These are phyloP conservation scores for Corythoichthys intestinalis DNA, from an alignment of 2,113 vertebrate species.

Conservation along the genomic window DNA sequence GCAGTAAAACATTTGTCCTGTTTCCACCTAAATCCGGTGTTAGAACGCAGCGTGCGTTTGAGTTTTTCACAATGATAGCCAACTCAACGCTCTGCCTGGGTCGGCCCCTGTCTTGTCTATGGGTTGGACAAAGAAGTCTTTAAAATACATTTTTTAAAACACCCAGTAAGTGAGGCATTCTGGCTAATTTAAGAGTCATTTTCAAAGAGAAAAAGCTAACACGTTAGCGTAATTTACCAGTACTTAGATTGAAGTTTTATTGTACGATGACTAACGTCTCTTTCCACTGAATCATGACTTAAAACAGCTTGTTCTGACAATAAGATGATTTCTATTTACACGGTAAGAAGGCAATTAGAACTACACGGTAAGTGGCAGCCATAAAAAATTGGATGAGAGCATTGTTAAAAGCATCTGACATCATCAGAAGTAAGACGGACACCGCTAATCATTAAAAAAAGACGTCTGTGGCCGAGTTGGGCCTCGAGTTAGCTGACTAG, in stretches of 20 bases:
- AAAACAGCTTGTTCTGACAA: not conserved
- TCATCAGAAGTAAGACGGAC: not conserved
- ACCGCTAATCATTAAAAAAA: not conserved
- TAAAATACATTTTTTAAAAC: too few species aligned
- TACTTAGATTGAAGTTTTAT: not conserved
- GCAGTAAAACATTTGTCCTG: too few species aligned
- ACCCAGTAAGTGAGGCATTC: not conserved
- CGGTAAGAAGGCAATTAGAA: not conserved
- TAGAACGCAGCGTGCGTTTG: too few species aligned
- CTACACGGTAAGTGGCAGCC: not conserved
- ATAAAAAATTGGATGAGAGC: not conserved
- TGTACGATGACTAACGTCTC: not conserved
- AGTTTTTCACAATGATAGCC: too few species aligned
- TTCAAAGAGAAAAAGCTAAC: not conserved
- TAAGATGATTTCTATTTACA: not conserved
- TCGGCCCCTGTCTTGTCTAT: too few species aligned
- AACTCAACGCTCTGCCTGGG: too few species aligned
- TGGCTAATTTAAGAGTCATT: not conserved
- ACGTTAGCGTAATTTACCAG: not conserved
- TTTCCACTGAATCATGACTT: not conserved
- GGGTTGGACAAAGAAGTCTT: too few species aligned
- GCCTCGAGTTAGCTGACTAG: slow-evolving; percentile 21
- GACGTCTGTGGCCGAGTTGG: not conserved
- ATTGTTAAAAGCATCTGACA: slow-evolving; percentile 7
- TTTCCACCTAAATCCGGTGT: too few species aligned